Base-by-base conservation (phyloP, 1,140 invertebrate genomes). In the Pseudomyrmex flavicornis region DNA sequence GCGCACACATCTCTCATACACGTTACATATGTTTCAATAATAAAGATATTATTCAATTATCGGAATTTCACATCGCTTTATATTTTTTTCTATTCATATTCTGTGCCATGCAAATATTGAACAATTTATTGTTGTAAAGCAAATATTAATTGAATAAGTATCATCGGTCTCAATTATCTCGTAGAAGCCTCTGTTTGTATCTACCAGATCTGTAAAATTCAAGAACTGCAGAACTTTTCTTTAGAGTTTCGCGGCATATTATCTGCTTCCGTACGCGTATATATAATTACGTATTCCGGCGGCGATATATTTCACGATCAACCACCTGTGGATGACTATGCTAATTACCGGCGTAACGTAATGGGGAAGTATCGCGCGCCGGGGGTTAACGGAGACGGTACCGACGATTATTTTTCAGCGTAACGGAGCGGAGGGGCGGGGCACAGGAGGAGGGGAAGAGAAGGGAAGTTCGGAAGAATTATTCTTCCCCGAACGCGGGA, bases 281-380 rank as follows among this genome's bases (percentile, higher is more conserved):
- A 12, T 58, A 44, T 63, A 74, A 62, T 58, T 82, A 62, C 50
- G 13, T 61, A 75, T 82, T 35, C 54, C 48, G 70, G 70, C 62
- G 44, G 58, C 83, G 79, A 88, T 85, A 80, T 88, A 89, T 88
- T 89, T 89, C 84, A 89, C 87, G 87, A 89, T 89, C 88, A 89
- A 89, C 88, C 88, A 89, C 88, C 88, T 89, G 88, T 89, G 87
- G 88, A 89, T 89, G 88, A 89, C 87, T 89, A 89, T 89, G 88
- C 85, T 89, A 89, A 89, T 89, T 89, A 89, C 84, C 52, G 50
- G 76, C 87, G 83, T 83, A 89, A 89, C 82, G 87, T 80, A 87
- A 89, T 82, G 74, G 80, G 82, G 75, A 87, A 58, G 54, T 82
- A 79, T 69, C 75, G 61, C 54, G 61, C 54, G 35, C 44, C 54